A percentile compares a stretch with the other conserved stretches of the same genome.
Evolutionary conservation across 2,888 invertebrate species (phyloP).

Genomic region (Meteorus colon): DNA sequence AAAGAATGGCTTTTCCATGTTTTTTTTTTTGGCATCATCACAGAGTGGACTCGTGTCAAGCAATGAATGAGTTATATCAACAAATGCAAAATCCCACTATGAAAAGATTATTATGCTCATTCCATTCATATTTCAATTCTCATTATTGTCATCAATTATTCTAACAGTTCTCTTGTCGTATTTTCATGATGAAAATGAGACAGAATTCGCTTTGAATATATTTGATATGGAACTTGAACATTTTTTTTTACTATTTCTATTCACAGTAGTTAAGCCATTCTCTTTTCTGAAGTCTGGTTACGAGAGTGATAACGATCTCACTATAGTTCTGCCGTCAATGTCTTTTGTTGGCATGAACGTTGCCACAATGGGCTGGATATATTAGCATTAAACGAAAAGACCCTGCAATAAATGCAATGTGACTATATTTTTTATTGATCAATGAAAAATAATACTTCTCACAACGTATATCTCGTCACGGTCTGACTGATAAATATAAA

Average conservation of each 20-base stretch:
- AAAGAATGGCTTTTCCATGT: constrained; percentile 71
- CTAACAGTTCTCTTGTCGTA: background rate
- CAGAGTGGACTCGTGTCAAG: constrained; percentile 42
- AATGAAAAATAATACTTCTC: background rate
- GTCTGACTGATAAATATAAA: background rate
- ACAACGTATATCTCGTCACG: constrained; percentile 8
- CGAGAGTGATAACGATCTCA: constrained; percentile 48
- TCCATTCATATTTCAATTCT: background rate
- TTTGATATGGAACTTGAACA: background rate
- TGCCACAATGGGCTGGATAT: constrained; percentile 47
- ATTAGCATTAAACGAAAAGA: constrained; percentile 53
- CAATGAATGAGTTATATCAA: constrained; percentile 16
- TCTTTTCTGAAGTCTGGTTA: constrained; percentile 28
- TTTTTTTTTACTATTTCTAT: constrained; percentile 27
- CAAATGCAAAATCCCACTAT: background rate
- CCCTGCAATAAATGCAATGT: constrained; percentile 45
- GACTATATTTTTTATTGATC: constrained; percentile 48
- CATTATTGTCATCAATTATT: constrained; percentile 5
- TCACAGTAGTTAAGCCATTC: constrained; percentile 9
- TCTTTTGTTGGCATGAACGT: constrained; percentile 46
- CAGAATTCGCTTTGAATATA: background rate
- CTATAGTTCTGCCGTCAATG: constrained; percentile 39
- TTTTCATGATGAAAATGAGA: background rate
- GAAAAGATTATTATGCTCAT: background rate
- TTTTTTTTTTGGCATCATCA: constrained; percentile 56